Conservation (phyloP, 2,888 invertebrate genomes). For the Acleris emargana region DNA sequence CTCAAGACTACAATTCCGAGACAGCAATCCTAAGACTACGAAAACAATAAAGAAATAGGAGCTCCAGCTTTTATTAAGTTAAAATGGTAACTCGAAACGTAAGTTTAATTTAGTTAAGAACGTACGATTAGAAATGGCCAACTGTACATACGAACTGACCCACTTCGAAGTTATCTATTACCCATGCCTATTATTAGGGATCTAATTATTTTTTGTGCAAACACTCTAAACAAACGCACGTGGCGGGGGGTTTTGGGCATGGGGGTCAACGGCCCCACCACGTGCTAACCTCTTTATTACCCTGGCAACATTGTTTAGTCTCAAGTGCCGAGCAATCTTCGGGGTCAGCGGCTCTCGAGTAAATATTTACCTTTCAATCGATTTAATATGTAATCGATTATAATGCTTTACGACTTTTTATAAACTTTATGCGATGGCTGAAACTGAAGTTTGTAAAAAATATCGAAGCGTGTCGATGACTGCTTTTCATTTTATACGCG, state of each 20-base stretch:
- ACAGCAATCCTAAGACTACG: no score
- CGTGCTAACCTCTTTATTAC: conserved; percentile 62
- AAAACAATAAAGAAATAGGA: no score
- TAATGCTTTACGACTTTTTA: conserved; percentile 1
- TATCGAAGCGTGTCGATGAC: neutral
- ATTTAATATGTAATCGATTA: conserved; percentile 19
- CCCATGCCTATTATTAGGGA: conserved; percentile 20
- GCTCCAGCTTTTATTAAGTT: no score
- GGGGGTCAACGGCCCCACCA: conserved; percentile 63
- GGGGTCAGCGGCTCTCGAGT: conserved; percentile 23
- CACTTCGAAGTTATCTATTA: conserved; percentile 7
- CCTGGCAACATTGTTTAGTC: conserved; percentile 38
- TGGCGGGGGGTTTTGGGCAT: conserved; percentile 56
- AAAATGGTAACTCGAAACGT: no score
- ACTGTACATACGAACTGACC: conserved; percentile 6
- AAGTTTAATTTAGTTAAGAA: neutral
- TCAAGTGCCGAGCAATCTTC: conserved; percentile 26
- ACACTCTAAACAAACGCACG: conserved; percentile 53
- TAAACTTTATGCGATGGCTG: neutral
- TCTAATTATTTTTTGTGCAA: conserved; percentile 52
- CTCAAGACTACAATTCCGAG: no score
- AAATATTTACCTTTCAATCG: conserved; percentile 25
- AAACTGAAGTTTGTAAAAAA: neutral
- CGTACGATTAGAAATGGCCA: neutral
- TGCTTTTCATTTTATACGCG: neutral